Evolutionary conservation across 2,113 vertebrate genomes (phyloP), one percentile per base, ranked within the genome.

Genomic region (Eulacestoma nigropectus): DNA sequence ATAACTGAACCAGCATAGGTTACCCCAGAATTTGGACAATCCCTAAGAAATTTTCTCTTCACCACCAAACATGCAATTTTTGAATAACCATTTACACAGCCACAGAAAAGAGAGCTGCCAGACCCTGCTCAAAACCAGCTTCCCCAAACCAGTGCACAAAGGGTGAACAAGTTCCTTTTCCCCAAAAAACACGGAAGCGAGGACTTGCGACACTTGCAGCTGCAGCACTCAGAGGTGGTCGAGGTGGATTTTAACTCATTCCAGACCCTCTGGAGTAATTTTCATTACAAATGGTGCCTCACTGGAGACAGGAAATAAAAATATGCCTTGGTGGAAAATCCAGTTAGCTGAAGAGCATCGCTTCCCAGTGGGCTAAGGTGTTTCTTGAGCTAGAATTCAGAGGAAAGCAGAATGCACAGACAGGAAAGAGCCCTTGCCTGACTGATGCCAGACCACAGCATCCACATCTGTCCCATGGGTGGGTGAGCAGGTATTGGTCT

Each of bases 221-320:
- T 14, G 2, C 5, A 1, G 33, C 69, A 59, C 65, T 69, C 44
- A 15, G 56, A 42, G 3, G 33, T 1, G 20, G 16, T 4, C 7
- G 3, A 20, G 52, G 42, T 7, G 25, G 2, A 72, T 79, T 87
- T 90, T 52, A 73, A 80, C 35, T 88, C 83, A 7, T 60, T 47
- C 53, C 21, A 3, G 44, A 35, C 52, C 20, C 41, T 44, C 8
- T n/a, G 20, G 42, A 77, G n/a, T 7, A 0, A 1, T 30, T 80
- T n/a, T 32, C 73, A 7, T 19, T 13, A 52, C 2, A 39, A 84
- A 52, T 0, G 0, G 4, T 29, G 32, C 32, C 64, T 59, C 0
- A 0, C 6, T 41, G 16, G 49, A 59, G 52, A 32, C 4, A 23
- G 44, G 33, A 87, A 80, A 86, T 22, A 68, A 41, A 60, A 85